These are phyloP conservation scores for Nephrotoma appendiculata DNA, from an alignment of 2,888 invertebrate species.

Conservation along the genomic window DNA sequence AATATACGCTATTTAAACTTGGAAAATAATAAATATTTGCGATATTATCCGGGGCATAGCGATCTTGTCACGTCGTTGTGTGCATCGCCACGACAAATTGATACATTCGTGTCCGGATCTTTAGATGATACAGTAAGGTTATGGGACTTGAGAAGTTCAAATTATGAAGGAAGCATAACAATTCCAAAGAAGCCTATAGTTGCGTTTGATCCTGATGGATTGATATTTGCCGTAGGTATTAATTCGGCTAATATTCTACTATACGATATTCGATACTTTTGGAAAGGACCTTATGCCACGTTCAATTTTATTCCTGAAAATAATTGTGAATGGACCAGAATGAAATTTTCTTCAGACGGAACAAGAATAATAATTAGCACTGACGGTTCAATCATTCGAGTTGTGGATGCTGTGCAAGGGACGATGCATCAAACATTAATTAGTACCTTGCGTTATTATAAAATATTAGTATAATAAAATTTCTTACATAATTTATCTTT, in stretches of 20 bases:
- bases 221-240: conserved; percentile 95
- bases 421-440: conserved; percentile 85
- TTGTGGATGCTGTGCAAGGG: conserved; percentile 95
- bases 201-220: conserved; percentile 96
- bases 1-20: conserved; percentile 94
- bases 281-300: conserved; percentile 94
- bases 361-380: conserved; percentile 95
- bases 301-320: conserved; percentile 91
- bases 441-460: conserved; percentile 2
- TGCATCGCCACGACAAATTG: conserved; percentile 90
- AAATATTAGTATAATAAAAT: neutral
- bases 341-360: conserved; percentile 95
- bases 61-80: conserved; percentile 94
- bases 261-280: conserved; percentile 94
- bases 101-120: conserved; percentile 94
- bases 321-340: conserved; percentile 96
- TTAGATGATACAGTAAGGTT: conserved; percentile 90
- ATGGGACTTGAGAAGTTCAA: conserved; percentile 95
- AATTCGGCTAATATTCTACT: conserved; percentile 95
- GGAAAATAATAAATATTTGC: conserved; percentile 97
- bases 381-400: conserved; percentile 83
- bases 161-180: conserved; percentile 97
- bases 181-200: conserved; percentile 90
- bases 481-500: neutral
- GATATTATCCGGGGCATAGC: conserved; percentile 95